A percentile compares a stretch with the other conserved stretches of the same genome.
phyloP scores from a whole-genome alignment of 2,113 vertebrate genomes.

The Salvelinus sp. region DNA sequence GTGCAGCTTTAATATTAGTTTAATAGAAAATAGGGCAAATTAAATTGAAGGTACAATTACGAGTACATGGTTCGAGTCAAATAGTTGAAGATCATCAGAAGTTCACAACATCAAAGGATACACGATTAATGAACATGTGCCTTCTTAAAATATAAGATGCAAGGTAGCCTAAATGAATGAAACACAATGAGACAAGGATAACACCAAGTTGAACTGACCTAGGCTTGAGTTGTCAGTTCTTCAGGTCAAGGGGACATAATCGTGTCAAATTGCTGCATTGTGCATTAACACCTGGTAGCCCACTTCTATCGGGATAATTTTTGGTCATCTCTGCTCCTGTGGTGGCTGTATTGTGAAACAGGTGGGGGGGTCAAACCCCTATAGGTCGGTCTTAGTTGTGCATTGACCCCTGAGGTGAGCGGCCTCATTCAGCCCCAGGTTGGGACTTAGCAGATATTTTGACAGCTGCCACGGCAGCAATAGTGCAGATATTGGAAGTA shows the following conservation, averaged over 20 bases:
- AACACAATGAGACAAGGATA: slow-evolving; percentile 31
- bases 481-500: slow-evolving; percentile 17
- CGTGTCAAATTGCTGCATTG: slow-evolving; percentile 29
- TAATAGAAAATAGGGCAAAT: not conserved
- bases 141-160: not conserved
- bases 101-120: not conserved
- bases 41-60: too few relatives aligned
- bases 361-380: slow-evolving; percentile 24
- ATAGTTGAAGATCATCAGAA: not conserved
- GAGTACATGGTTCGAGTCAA: not conserved
- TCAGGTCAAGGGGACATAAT: slow-evolving; percentile 26
- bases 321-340: slow-evolving; percentile 10
- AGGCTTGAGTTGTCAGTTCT: slow-evolving; percentile 9
- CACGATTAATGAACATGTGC: not conserved
- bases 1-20: not conserved
- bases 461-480: slow-evolving; percentile 26
- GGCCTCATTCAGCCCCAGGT: slow-evolving; percentile 2
- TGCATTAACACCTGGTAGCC: slow-evolving; percentile 32
- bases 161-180: slow-evolving; percentile 11
- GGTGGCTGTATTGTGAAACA: slow-evolving; percentile 1
- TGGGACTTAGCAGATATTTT: slow-evolving; percentile 24
- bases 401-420: slow-evolving; percentile 34
- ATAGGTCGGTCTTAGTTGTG: slow-evolving; percentile 17
- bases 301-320: slow-evolving; percentile 6
- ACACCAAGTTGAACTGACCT: slow-evolving; percentile 18